These are phyloP conservation scores for Sialis fuliginosa DNA, from an alignment of 2,888 invertebrate species.

Conservation along the genomic window DNA sequence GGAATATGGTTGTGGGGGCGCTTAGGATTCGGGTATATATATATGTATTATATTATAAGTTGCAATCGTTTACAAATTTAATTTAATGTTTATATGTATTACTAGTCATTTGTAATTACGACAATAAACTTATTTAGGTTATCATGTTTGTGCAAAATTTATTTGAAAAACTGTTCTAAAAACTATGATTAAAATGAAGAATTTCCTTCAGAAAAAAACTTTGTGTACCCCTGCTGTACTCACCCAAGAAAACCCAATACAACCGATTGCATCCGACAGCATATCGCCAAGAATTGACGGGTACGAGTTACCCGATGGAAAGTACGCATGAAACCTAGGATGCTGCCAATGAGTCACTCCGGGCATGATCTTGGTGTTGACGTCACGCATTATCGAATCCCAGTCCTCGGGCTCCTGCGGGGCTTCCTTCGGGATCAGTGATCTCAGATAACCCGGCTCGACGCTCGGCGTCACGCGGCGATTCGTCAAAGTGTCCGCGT, in stretches of 20 bases:
- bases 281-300: constrained; percentile 96
- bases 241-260: constrained; percentile 98
- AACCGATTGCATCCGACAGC: constrained; percentile 90
- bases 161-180: too few relatives aligned
- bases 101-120: too few relatives aligned
- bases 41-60: too few relatives aligned
- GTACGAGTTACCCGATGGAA: constrained; percentile 92
- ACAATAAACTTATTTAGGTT: too few relatives aligned
- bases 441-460: constrained; percentile 77
- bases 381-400: constrained; percentile 77
- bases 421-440: constrained; percentile 60
- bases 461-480: constrained; percentile 77
- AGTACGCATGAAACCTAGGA: constrained; percentile 97
- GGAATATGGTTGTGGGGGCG: too few relatives aligned
- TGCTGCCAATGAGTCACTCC: constrained; percentile 99
- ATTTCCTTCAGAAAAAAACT: too few relatives aligned
- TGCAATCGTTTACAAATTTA: too few relatives aligned
- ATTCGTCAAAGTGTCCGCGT: constrained; percentile 61
- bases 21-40: too few relatives aligned
- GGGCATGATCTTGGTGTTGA: constrained; percentile 84
- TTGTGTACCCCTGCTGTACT: constrained; percentile 8
- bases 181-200: too few relatives aligned
- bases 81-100: too few relatives aligned
- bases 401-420: constrained; percentile 71
- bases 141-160: too few relatives aligned